Evolutionary conservation across 2,888 invertebrate genomes (phyloP).

Genomic region (Altica lythri): DNA sequence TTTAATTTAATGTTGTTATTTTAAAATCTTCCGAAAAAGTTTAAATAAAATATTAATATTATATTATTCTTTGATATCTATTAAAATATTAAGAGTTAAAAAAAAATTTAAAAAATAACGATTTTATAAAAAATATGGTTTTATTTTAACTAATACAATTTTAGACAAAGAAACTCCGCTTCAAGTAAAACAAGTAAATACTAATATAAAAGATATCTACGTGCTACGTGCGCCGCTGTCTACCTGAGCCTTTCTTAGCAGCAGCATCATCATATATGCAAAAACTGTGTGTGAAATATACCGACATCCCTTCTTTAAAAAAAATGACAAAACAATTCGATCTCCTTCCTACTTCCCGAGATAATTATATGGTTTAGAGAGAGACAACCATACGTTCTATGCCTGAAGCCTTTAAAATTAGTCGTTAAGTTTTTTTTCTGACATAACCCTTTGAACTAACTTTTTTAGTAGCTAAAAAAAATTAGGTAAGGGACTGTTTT

Average conservation of each 20-base stretch:
- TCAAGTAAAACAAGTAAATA: background rate
- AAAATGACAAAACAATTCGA: constrained; percentile 32
- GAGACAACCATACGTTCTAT: constrained; percentile 23
- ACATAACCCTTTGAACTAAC: constrained; percentile 34
- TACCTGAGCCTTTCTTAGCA: constrained; percentile 22
- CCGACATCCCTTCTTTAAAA: constrained; percentile 23
- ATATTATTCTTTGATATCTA: no score
- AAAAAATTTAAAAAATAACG: no score
- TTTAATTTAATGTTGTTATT: no score
- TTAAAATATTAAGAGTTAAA: no score
- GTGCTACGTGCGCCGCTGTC: constrained; percentile 4
- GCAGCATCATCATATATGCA: constrained; percentile 36
- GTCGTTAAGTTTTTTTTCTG: constrained; percentile 38
- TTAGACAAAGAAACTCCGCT: background rate
- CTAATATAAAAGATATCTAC: background rate
- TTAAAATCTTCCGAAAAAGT: no score
- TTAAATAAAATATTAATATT: no score
- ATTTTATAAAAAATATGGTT: no score
- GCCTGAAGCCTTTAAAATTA: constrained; percentile 33
- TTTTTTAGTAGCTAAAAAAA: constrained; percentile 42
- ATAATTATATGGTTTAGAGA: constrained; percentile 32
- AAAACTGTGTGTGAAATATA: constrained; percentile 38
- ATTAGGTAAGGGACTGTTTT: constrained; percentile 28
- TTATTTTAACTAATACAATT: no score
- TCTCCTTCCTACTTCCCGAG: constrained; percentile 29